Evolutionary conservation across 2,888 invertebrate genomes (phyloP), one percentile per base, ranked within the genome.

Genomic region (Xestia xanthographa): DNA sequence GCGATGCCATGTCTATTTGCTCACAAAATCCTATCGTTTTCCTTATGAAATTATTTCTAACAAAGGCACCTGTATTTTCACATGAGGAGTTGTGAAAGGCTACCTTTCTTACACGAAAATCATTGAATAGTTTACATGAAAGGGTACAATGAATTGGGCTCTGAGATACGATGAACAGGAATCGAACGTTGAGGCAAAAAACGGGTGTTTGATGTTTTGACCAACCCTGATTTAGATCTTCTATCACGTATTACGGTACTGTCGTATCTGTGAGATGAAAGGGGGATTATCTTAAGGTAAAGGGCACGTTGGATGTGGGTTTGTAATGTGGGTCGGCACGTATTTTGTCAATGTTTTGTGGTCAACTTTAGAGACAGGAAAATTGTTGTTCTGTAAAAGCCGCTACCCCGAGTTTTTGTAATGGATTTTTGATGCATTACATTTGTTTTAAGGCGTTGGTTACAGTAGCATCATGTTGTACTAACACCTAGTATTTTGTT

Each of bases 21-120:
- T 53, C 43, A 62, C 45, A 43, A 80, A 75, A 72, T 73, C 58
- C 67, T 65, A 67, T 73, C 74, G 72, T 83, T 84, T 85, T 83
- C 82, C 83, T 84, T 71, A 73, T 77, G 60, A 86, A 86, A 86
- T 83, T 80, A 83, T 80, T 84, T 77, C 60, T 53, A 62, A 77
- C 80, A 80, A 80, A 72, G 29, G 67, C 76, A 77, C 74, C 72
- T 72, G 76, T 68, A 80, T 77, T 75, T 80, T 80, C 86, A 70
- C 86, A 69, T 83, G 74, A 79, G 62, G 29, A 67, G 38, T 50
- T 34, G 48, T 68, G 67, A 82, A 75, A 70, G 38, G 66, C 48
- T 50, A 41, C 34, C 50, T 58, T 66, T 48, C 29, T 41, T 45
- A 65, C 67, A 50, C 60, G 62, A 72, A 71, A 79, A 83, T 67